Base-by-base conservation (phyloP, 1,140 invertebrate species). In the Nomia melanderi region DNA sequence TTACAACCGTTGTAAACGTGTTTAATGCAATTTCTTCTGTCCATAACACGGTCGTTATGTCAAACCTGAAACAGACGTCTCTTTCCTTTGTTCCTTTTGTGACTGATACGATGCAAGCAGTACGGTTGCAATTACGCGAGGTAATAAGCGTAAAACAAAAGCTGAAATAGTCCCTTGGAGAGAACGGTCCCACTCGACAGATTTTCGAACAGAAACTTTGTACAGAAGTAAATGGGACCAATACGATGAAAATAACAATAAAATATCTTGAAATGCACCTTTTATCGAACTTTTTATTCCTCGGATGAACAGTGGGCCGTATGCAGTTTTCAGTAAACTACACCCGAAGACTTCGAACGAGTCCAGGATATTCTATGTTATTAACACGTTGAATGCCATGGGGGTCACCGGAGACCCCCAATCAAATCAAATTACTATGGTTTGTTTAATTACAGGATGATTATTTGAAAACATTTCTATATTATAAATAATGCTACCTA, bases 81-180 rank as follows among this genome's bases (percentile, higher is more conserved):
- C 6, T 17, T 23, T 1, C 5, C 33, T 67, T 50, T 59, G 75
- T 54, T 54, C 36, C n/a, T 20, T 23, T 23, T 2, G 5, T 36
- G n/a, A 0, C 29, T 9, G 57, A 77, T 62, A 44, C 25, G 27
- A 27, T 17, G 20, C 44, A 70, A 67, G 20, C 25, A 20, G 57
- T 62, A 54, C 47, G 14, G 33, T 54, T 20, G 69, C 74, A 78
- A 67, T 75, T 76, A 77, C 31, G 44, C 33, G 12, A 41, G 23
- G 63, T 44, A 79, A 75, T 79, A 77, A 78, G 70, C 76, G 70
- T 23, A 29, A 64, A 41, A 59, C 67, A 62, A 70, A 71, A 73
- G 70, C 33, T 17, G 33, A 12, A 63, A 71, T 44, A 36, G 20
- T 63, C 25, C 36, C 63, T 71, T 62, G 56, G 41, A 14, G 4